phyloP scores from a whole-genome alignment of 2,113 vertebrate genomes.

The Corydoras sp. region DNA sequence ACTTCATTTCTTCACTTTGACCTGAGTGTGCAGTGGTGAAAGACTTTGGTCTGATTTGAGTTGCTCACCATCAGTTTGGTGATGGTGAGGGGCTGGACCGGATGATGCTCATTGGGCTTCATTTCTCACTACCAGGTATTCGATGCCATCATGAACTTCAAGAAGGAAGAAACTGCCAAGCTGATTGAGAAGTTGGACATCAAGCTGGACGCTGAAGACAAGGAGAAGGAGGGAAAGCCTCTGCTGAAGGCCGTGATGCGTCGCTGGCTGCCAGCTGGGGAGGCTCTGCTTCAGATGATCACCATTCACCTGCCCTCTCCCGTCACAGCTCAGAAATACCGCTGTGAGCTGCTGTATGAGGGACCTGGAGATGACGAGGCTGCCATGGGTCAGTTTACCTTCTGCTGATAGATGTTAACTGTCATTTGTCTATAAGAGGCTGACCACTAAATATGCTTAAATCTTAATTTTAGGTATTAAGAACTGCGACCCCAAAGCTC shows the following conservation, averaged over 20 bases:
- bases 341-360: slow-evolving; percentile 93
- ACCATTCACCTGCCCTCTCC: slow-evolving; percentile 95
- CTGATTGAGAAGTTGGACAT: slow-evolving; percentile 86
- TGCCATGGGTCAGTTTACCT: slow-evolving; percentile 75
- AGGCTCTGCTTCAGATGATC: slow-evolving; percentile 95
- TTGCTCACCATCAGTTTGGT: neutral
- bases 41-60: slow-evolving; percentile 65
- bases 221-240: slow-evolving; percentile 88
- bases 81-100: neutral
- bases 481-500: slow-evolving; percentile 89
- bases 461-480: slow-evolving; percentile 73
- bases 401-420: too few species aligned
- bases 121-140: slow-evolving; percentile 70
- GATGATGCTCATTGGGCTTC: neutral
- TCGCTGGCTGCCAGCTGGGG: slow-evolving; percentile 90
- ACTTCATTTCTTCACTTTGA: slow-evolving; percentile 85
- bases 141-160: slow-evolving; percentile 91
- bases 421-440: too few species aligned
- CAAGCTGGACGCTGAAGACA: slow-evolving; percentile 85
- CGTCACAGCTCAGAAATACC: slow-evolving; percentile 90
- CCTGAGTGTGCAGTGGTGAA: slow-evolving; percentile 76
- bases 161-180: slow-evolving; percentile 83
- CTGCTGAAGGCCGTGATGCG: slow-evolving; percentile 95
- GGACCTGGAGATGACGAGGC: slow-evolving; percentile 88
- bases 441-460: neutral